Conservation (phyloP, 2,888 invertebrate species). For the Erannis defoliaria region DNA sequence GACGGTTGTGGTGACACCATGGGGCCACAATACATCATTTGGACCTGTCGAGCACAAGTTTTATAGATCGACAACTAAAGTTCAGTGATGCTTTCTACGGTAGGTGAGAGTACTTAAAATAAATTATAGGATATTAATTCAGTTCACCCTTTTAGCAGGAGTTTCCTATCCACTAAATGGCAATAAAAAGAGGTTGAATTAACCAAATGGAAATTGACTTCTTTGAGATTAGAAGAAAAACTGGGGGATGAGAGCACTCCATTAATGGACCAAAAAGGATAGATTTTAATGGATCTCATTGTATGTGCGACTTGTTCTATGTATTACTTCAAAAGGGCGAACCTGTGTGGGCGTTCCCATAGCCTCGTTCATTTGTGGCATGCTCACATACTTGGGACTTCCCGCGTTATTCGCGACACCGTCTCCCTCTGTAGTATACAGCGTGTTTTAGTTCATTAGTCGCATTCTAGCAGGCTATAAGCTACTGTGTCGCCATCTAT, state of each 20-base stretch:
- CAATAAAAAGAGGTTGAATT: too few species aligned
- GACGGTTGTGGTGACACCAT: constrained; percentile 82
- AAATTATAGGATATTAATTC: not conserved
- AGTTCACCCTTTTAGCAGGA: not conserved
- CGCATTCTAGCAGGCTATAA: not conserved
- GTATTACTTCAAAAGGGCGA: constrained; percentile 24
- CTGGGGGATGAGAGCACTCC: too few species aligned
- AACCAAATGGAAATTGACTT: too few species aligned
- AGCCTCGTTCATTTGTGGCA: constrained; percentile 71
- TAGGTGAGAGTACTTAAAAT: not conserved
- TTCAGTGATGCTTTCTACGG: not conserved
- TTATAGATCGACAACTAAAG: constrained; percentile 7
- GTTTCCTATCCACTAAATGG: too few species aligned
- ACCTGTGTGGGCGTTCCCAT: constrained; percentile 72
- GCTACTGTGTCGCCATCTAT: constrained; percentile 20
- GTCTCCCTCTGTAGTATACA: constrained; percentile 69
- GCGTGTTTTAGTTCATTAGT: constrained; percentile 11
- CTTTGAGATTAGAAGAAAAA: too few species aligned
- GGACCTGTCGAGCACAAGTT: constrained; percentile 64
- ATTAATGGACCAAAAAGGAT: too few species aligned
- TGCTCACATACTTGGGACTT: constrained; percentile 75
- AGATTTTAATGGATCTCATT: not conserved
- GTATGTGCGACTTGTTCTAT: not conserved
- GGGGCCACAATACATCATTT: constrained; percentile 80
- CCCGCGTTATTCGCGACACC: constrained; percentile 71